phyloP scores from a whole-genome alignment of 2,888 invertebrate genomes.

The Amphipoea lucens region DNA sequence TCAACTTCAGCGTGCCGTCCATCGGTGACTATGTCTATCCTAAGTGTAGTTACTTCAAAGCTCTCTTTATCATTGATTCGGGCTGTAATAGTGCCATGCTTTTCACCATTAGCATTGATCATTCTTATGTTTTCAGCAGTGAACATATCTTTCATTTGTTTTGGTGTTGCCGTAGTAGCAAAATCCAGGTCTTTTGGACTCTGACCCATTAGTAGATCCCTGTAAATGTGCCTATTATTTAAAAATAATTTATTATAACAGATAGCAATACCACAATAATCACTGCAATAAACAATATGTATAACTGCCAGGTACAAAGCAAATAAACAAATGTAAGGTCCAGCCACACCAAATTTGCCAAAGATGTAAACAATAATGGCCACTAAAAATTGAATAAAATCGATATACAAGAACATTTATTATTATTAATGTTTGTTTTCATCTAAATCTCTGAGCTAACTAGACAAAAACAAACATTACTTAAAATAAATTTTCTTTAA shows the following conservation, averaged over 20 bases:
- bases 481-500: no score
- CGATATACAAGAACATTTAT: no score
- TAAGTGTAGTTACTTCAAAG: conserved; percentile 97
- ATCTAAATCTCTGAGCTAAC: no score
- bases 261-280: not conserved
- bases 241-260: not conserved
- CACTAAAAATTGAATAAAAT: no score
- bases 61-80: conserved; percentile 98
- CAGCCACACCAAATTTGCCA: no score
- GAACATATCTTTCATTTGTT: conserved; percentile 98
- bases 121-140: conserved; percentile 95
- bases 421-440: no score
- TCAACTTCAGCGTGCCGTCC: conserved; percentile 98
- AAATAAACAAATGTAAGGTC: not conserved
- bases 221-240: conserved; percentile 62
- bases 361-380: no score
- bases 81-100: conserved; percentile 98
- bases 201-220: conserved; percentile 94
- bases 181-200: conserved; percentile 98
- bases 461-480: no score
- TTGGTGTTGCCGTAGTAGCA: conserved; percentile 98
- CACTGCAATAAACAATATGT: not conserved
- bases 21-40: conserved; percentile 97
- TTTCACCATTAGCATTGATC: conserved; percentile 97
- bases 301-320: not conserved